A percentile compares a stretch with the other conserved stretches of the same genome.
phyloP scores from a whole-genome alignment of 2,797 vertebrate species.

The Brachyalestes nurse region DNA sequence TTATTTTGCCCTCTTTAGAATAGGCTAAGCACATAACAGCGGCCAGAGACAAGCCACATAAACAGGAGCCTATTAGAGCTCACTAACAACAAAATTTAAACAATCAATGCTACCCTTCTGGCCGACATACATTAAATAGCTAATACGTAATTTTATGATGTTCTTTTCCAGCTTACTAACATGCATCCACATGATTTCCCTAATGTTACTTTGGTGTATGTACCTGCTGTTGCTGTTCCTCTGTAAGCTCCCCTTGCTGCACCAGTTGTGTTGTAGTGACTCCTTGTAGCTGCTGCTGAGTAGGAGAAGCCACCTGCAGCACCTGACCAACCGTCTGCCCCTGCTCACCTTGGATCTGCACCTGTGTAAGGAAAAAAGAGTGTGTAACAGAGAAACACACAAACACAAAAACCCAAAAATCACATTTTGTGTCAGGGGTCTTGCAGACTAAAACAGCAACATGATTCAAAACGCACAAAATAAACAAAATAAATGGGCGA shows the following conservation, averaged over 20 bases:
- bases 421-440: background rate
- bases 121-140: too few relatives aligned
- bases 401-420: too few relatives aligned
- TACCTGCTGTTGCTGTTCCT: constrained; percentile 95
- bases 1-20: too few relatives aligned
- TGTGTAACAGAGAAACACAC: background rate
- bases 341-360: constrained; percentile 91
- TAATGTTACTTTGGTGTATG: background rate
- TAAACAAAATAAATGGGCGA: background rate
- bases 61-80: too few relatives aligned
- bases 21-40: too few relatives aligned
- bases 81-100: too few relatives aligned
- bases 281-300: constrained; percentile 89
- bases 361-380: constrained; percentile 68
- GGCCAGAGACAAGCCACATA: too few relatives aligned
- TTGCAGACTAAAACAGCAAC: background rate
- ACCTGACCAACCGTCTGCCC: constrained; percentile 88
- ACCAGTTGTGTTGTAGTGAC: constrained; percentile 86
- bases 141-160: too few relatives aligned
- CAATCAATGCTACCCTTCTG: too few relatives aligned
- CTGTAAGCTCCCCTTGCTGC: constrained; percentile 93
- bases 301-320: constrained; percentile 90
- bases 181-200: too few relatives aligned
- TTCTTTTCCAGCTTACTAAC: too few relatives aligned
- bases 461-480: too few relatives aligned